Conservation (phyloP, 2,797 vertebrate genomes). For the Chelonia mydas region DNA sequence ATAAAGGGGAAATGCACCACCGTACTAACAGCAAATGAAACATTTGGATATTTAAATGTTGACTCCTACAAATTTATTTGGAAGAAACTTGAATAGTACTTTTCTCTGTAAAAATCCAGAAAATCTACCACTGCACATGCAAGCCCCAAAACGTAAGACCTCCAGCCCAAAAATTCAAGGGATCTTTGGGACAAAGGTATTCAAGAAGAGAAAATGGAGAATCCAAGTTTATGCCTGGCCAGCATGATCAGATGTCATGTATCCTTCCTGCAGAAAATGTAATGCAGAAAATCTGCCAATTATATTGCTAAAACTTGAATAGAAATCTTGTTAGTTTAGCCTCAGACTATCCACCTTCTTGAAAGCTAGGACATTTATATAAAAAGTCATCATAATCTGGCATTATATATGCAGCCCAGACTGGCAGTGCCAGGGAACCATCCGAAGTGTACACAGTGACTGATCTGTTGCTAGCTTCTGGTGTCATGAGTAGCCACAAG, state of each 20-base stretch:
- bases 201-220: not conserved
- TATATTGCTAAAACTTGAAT: not conserved
- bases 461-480: conserved; percentile 56
- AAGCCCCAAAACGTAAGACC: not conserved
- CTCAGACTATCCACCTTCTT: not conserved
- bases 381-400: not conserved
- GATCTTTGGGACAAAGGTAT: not conserved
- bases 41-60: not conserved
- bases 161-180: not conserved
- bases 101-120: not conserved
- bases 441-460: conserved; percentile 49
- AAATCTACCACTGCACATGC: not conserved
- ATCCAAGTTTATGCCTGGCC: not conserved
- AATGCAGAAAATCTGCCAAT: not conserved
- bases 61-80: not conserved
- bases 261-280: not conserved
- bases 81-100: not conserved
- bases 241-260: not conserved
- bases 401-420: not conserved
- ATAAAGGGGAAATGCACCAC: not conserved
- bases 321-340: not conserved
- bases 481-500: conserved; percentile 46
- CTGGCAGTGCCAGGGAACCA: conserved; percentile 43
- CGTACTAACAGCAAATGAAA: rapidly evolving
- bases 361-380: not conserved